Evolutionary conservation across 2,113 vertebrate species (phyloP), one percentile per base, ranked within the genome.

Genomic region (Trachemys scripta): DNA sequence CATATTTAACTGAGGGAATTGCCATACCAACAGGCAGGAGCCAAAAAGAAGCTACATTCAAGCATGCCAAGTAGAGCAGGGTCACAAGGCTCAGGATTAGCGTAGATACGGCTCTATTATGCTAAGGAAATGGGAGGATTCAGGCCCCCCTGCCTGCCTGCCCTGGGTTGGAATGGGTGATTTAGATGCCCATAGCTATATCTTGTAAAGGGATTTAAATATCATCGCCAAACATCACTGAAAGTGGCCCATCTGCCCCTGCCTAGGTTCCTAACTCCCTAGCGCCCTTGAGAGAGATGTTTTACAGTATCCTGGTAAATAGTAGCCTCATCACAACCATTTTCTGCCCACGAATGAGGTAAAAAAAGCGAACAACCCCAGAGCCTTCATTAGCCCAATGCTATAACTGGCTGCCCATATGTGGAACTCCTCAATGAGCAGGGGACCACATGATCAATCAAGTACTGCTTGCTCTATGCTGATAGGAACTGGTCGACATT

Each of bases 101-200:
- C 49, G 17, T 0, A 22, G 5, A 16, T 13, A 35, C 35, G 11
- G 54, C 29, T 88, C 4, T 2, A 1, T 14, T 1, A 0, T 24
- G 85, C n/a, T 96, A 80, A 89, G 89, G 31, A 4, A 81, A 87
- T 65, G 59, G 53, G 4, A 80, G 76, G 8, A 1, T 90, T 92
- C 54, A 79, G 16, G 3, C 13, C 10, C 13, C 13, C 27, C 12
- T 42, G 13, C 84, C 29, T 62, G 53, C 10, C 9, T 24, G 75
- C 5, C 31, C 17, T 84, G 54, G 31, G 24, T 59, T 56, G 76
- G 50, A 45, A 56, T 4, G 72, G 10, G 11, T 78, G 42, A 47
- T 47, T 78, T 78, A 27, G 13, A 89, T 45, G 24, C 8, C 50
- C 35, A 16, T 5, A 72, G 31, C 35, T 53, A 38, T 22, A 54